Percentiles rank a stretch among this genome's conserved stretches.
These are phyloP conservation scores for Protophormia terraenovae DNA, from an alignment of 2,888 invertebrate genomes.

Conservation along the genomic window DNA sequence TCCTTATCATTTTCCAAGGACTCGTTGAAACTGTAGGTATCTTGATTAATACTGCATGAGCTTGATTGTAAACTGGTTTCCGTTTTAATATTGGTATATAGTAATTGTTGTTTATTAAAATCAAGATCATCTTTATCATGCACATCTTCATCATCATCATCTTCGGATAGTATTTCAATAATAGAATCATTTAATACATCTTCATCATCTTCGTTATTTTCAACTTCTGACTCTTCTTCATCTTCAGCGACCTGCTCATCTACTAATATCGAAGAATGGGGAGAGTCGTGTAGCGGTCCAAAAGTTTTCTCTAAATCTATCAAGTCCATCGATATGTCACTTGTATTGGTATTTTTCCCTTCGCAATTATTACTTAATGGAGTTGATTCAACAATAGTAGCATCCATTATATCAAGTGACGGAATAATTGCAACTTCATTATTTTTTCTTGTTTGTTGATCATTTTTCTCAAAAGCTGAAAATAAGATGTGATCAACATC, in stretches of 20 bases:
- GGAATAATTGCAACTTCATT: background rate
- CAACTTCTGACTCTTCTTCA: background rate
- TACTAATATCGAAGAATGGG: slow-evolving; percentile 23
- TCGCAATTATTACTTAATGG: background rate
- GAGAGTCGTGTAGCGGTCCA: background rate
- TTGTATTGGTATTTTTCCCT: slow-evolving; percentile 56
- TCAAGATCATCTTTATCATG: slow-evolving; percentile 1
- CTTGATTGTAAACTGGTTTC: slow-evolving; percentile 12
- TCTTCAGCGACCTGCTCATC: background rate
- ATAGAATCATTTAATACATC: slow-evolving; percentile 69
- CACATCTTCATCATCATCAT: slow-evolving; percentile 46
- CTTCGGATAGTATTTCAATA: slow-evolving; percentile 71
- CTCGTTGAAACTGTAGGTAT: slow-evolving; percentile 27
- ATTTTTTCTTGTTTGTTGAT: background rate
- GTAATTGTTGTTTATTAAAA: background rate
- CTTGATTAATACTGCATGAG: slow-evolving; percentile 3
- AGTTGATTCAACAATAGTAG: background rate
- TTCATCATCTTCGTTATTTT: background rate
- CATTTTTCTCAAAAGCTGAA: slow-evolving; percentile 2
- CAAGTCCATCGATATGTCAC: slow-evolving; percentile 67
- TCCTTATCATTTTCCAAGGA: slow-evolving; percentile 70
- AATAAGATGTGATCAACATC: slow-evolving; percentile 41
- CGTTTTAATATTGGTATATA: slow-evolving; percentile 28
- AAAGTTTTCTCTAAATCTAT: slow-evolving; percentile 73
- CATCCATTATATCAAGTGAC: background rate